Conservation (phyloP, 2,113 vertebrate genomes). For the Malurus melanocephalus region DNA sequence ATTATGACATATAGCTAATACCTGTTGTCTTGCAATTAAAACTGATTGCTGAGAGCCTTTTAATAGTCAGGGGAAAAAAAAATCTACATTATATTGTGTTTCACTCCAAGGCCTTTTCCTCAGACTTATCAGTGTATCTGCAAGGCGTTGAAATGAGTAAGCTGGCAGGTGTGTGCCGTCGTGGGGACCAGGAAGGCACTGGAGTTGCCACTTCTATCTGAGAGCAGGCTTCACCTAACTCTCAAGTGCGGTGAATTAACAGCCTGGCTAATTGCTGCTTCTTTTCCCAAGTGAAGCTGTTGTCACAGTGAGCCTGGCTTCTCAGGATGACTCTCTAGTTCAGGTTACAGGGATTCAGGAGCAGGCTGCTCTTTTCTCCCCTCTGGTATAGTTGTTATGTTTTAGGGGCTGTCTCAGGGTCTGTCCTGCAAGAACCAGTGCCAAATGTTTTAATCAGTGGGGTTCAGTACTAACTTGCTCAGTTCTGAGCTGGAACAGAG, state of each 20-base stretch:
- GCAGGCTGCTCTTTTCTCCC: not conserved
- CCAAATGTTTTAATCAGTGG: not conserved
- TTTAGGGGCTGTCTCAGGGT: not conserved
- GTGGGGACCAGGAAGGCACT: not conserved
- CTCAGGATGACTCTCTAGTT: not conserved
- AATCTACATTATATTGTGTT: fast-evolving
- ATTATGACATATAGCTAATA: not conserved
- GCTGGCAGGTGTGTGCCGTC: not conserved
- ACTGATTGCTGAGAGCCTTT: not conserved
- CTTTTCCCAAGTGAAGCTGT: not conserved
- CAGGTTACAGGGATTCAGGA: not conserved
- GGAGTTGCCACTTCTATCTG: not conserved
- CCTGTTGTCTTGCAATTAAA: not conserved
- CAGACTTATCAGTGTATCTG: not conserved
- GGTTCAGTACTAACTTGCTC: not conserved
- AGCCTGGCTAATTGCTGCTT: not conserved
- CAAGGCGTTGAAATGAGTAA: not conserved
- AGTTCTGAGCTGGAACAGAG: not conserved
- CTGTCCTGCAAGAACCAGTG: not conserved
- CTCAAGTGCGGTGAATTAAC: not conserved
- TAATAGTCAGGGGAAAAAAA: not conserved
- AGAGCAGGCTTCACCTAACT: not conserved
- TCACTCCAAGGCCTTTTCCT: not conserved
- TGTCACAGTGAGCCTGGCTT: not conserved
- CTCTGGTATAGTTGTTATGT: not conserved